Evolutionary conservation across 2,888 invertebrate species (phyloP).

Genomic region (Drosophila hamatofila): DNA sequence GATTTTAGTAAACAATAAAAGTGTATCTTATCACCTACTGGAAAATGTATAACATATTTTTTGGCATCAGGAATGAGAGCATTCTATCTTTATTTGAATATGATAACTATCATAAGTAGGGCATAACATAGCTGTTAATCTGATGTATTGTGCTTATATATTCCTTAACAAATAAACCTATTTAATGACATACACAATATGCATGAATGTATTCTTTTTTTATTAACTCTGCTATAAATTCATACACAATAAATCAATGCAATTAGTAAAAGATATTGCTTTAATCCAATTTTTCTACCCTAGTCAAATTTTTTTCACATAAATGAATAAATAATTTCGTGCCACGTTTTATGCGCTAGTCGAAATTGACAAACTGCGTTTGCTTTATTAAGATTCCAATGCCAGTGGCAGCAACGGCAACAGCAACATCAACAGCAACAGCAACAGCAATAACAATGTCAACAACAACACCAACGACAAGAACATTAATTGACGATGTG

Average conservation of each 20-base stretch:
- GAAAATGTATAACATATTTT: too few relatives aligned
- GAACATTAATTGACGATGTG: constrained; percentile 66
- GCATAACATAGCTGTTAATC: too few relatives aligned
- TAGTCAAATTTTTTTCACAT: constrained; percentile 7
- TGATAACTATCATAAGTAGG: too few relatives aligned
- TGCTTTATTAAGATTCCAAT: constrained; percentile 14
- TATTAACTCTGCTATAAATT: not conserved
- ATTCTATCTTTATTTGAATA: too few relatives aligned
- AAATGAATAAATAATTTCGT: constrained; percentile 35
- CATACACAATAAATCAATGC: not conserved
- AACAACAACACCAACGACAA: constrained; percentile 20
- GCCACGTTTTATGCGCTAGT: constrained; percentile 31
- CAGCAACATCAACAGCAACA: constrained; percentile 11
- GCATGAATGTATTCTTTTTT: not conserved
- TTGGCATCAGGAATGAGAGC: too few relatives aligned
- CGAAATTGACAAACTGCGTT: constrained; percentile 38
- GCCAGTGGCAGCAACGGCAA: constrained; percentile 5
- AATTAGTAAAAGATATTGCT: constrained; percentile 9
- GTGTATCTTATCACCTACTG: too few relatives aligned
- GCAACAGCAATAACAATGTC: constrained; percentile 5
- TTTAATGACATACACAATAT: not conserved
- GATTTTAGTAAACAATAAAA: too few relatives aligned
- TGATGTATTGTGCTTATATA: not conserved
- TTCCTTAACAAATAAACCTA: not conserved
- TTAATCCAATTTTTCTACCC: not conserved